Percentiles rank a stretch among this genome's conserved stretches.
Conservation (phyloP, 2,797 vertebrate genomes). For the Epinephelus malabaricus region DNA sequence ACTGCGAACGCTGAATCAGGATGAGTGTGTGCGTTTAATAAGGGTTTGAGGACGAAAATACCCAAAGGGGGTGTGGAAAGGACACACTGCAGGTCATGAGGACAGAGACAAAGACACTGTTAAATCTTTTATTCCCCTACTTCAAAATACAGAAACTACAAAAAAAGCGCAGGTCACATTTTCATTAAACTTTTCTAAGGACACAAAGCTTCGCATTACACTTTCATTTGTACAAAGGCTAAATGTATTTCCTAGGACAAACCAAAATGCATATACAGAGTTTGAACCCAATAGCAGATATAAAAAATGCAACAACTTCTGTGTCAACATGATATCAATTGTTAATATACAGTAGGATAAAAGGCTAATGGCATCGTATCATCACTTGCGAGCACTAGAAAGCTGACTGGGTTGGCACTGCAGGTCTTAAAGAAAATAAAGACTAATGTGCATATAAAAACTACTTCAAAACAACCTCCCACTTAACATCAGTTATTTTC, state of each 20-base stretch:
- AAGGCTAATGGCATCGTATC: conserved; percentile 37
- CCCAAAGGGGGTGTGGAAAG: conserved; percentile 10
- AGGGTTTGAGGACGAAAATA: conserved; percentile 3
- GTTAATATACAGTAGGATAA: conserved; percentile 54
- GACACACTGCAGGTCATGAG: neutral
- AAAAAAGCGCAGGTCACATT: conserved; percentile 33
- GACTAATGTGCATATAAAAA: conserved; percentile 56
- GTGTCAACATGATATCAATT: conserved; percentile 42
- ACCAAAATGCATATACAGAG: conserved; percentile 54
- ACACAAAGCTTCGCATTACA: conserved; percentile 31
- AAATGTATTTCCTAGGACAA: conserved; percentile 35
- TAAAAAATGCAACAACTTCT: conserved; percentile 37
- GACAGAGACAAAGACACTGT: conserved; percentile 41
- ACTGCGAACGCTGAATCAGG: conserved; percentile 60
- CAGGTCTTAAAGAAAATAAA: conserved; percentile 36
- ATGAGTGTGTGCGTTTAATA: conserved; percentile 30
- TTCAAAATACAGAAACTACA: conserved; percentile 57
- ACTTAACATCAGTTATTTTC: conserved; percentile 36
- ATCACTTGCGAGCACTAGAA: conserved; percentile 55
- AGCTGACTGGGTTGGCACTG: conserved; percentile 52
- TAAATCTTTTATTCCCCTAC: conserved; percentile 71
- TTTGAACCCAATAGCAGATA: conserved; percentile 42
- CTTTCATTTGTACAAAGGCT: conserved; percentile 52
- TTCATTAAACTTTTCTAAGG: conserved; percentile 40
- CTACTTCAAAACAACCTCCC: conserved; percentile 47